Conservation (phyloP, 2,113 vertebrate genomes). For the Halcyon senegalensis region DNA sequence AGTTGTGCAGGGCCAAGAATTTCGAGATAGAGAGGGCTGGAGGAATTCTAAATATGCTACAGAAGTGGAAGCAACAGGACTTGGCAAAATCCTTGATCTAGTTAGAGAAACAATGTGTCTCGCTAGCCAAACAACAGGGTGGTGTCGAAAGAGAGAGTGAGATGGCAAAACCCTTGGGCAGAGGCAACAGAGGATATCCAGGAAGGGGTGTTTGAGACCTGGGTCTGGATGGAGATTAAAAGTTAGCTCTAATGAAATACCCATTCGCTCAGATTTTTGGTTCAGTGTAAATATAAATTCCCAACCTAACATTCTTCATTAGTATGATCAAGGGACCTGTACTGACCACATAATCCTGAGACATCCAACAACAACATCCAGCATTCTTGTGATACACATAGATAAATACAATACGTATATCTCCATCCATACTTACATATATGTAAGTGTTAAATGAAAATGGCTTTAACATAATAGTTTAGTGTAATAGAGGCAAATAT, state of each 20-base stretch:
- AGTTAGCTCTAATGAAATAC: slow-evolving; percentile 3
- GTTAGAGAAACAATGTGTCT: not conserved
- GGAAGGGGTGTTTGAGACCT: not conserved
- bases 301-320: not conserved
- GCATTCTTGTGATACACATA: not conserved
- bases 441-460: not conserved
- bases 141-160: slow-evolving; percentile 38
- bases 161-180: slow-evolving; percentile 43
- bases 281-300: slow-evolving; percentile 8
- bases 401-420: not conserved
- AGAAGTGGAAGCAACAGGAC: slow-evolving; percentile 61
- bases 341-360: not conserved
- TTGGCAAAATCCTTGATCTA: slow-evolving; percentile 54
- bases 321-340: not conserved
- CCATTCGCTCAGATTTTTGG: not conserved
- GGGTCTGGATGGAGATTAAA: slow-evolving; percentile 31
- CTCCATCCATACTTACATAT: not conserved
- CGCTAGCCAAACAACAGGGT: not conserved
- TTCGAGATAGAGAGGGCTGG: slow-evolving; percentile 14
- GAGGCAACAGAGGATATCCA: slow-evolving; percentile 41
- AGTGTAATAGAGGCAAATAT: not conserved
- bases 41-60: slow-evolving; percentile 65
- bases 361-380: not conserved
- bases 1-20: slow-evolving; percentile 55
- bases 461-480: not conserved